These are phyloP conservation scores for Fabriciana adippe DNA, from an alignment of 2,888 invertebrate genomes.

Conservation along the genomic window DNA sequence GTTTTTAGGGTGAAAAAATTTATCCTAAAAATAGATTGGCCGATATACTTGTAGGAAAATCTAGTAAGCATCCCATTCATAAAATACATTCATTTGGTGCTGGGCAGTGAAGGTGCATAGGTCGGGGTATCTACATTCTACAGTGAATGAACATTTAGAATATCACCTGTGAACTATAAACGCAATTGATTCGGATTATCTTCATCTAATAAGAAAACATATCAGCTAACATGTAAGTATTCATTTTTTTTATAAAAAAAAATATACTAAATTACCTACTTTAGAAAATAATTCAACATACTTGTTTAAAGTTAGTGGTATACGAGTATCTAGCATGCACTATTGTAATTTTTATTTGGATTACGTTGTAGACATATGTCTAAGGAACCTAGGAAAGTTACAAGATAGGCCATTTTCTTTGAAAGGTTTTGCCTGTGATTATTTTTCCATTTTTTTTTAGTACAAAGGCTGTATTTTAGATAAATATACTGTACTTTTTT, in stretches of 20 bases:
- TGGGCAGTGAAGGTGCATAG: constrained; percentile 64
- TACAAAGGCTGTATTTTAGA: no score
- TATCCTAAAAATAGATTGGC: constrained; percentile 67
- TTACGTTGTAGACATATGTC: no score
- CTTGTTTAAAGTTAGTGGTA: no score
- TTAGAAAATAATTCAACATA: no score
- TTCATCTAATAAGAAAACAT: constrained; percentile 12
- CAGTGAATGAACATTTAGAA: constrained; percentile 50
- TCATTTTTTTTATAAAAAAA: background rate
- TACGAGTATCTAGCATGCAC: no score
- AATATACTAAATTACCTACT: no score
- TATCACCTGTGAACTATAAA: constrained; percentile 24
- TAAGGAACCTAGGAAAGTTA: no score
- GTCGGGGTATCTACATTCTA: constrained; percentile 50
- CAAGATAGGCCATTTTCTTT: no score
- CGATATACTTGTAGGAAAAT: constrained; percentile 59
- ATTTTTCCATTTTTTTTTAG: no score
- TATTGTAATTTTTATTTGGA: no score
- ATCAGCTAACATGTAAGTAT: constrained; percentile 34
- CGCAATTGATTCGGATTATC: constrained; percentile 27
- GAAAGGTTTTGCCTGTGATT: no score
- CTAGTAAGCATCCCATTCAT: constrained; percentile 71
- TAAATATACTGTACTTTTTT: no score
- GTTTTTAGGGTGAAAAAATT: constrained; percentile 43
- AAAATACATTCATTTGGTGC: constrained; percentile 71